These are phyloP conservation scores for Pantelozetes paolii DNA, from an alignment of 2,888 invertebrate species.

Conservation along the genomic window DNA sequence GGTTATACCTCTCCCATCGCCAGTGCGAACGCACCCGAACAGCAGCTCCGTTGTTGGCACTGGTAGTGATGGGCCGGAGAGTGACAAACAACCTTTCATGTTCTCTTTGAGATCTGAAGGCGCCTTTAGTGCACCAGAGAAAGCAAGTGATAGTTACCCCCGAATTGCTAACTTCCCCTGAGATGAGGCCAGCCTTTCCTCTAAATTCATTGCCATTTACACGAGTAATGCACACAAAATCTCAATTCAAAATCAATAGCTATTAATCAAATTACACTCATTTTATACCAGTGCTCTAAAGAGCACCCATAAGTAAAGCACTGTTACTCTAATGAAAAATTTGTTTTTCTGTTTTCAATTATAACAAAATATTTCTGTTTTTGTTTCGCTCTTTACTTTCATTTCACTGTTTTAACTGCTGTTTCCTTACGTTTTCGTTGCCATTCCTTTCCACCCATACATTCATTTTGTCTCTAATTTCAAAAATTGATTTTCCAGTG, in stretches of 20 bases:
- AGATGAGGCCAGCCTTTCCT: background rate
- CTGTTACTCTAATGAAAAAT: constrained; percentile 4
- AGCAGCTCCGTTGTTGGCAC: background rate
- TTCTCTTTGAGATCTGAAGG: constrained; percentile 4
- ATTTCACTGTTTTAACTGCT: background rate
- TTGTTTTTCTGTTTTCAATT: constrained; percentile 10
- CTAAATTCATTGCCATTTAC: constrained; percentile 25
- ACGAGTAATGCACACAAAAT: constrained; percentile 18
- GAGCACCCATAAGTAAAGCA: background rate
- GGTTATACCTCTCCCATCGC: background rate
- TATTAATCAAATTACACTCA: constrained; percentile 5
- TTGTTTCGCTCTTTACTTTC: background rate
- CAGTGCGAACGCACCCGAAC: too few species aligned
- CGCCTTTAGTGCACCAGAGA: constrained; percentile 10
- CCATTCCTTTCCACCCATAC: background rate
- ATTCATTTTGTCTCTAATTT: constrained; percentile 21
- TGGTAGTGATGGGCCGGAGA: constrained; percentile 3
- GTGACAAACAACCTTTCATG: constrained; percentile 30
- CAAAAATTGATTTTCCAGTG: constrained; percentile 12
- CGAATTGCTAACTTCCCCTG: background rate
- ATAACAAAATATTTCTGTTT: background rate
- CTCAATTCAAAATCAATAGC: constrained; percentile 15
- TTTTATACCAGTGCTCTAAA: background rate
- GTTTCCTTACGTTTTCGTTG: background rate
- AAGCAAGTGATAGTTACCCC: background rate